Evolutionary conservation across 1,140 invertebrate species (phyloP).

Genomic region (Drosophila kanapiae): DNA sequence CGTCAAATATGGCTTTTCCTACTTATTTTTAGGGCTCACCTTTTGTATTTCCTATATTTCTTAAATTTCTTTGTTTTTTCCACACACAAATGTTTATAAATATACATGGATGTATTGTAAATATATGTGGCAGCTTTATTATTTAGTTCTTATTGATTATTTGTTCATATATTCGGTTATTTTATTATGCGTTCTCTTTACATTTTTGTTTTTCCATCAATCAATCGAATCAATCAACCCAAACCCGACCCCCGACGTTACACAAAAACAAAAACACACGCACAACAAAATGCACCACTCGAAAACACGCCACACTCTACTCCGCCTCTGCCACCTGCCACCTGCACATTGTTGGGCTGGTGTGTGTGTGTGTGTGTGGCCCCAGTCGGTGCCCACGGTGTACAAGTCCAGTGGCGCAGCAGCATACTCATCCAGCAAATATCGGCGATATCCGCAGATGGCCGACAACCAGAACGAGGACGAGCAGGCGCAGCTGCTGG

Average conservation of each 20-base stretch:
- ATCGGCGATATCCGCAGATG: slow-evolving; percentile 89
- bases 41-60: background rate
- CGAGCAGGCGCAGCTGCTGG: slow-evolving; percentile 96
- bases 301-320: slow-evolving; percentile 29
- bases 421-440: slow-evolving; percentile 73
- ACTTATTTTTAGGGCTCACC: background rate
- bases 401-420: slow-evolving; percentile 76
- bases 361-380: background rate
- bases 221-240: slow-evolving; percentile 44
- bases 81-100: slow-evolving; percentile 21
- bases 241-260: slow-evolving; percentile 35
- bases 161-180: slow-evolving; percentile 54
- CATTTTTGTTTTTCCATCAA: slow-evolving; percentile 66
- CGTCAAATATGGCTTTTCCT: background rate
- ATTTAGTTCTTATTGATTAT: slow-evolving; percentile 35
- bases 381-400: slow-evolving; percentile 80
- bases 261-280: slow-evolving; percentile 39
- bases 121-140: slow-evolving; percentile 23
- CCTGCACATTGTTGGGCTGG: background rate
- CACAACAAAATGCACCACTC: slow-evolving; percentile 32
- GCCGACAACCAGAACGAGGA: slow-evolving; percentile 96
- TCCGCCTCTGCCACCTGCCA: slow-evolving; percentile 17
- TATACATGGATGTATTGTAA: slow-evolving; percentile 39
- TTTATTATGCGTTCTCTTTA: slow-evolving; percentile 72
- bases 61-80: background rate